These are phyloP conservation scores for Glaucopsyche alexis DNA, from an alignment of 2,888 invertebrate species.

Conservation along the genomic window DNA sequence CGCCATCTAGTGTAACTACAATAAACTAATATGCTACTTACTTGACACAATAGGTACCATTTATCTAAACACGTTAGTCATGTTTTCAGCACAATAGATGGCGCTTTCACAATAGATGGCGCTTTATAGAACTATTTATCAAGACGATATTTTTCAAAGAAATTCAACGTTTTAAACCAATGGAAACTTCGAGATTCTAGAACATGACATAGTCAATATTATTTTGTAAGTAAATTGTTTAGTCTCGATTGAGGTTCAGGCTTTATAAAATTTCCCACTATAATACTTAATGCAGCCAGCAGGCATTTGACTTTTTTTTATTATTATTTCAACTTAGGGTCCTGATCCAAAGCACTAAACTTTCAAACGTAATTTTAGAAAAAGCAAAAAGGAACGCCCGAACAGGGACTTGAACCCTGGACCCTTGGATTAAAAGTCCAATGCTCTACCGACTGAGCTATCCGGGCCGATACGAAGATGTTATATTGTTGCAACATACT, in stretches of 20 bases:
- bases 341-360: conserved; percentile 11
- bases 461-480: conserved; percentile 56
- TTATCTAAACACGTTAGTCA: not conserved
- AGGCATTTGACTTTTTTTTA: no score
- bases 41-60: not conserved
- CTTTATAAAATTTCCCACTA: no score
- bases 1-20: conserved; percentile 2
- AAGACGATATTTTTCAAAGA: not conserved
- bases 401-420: conserved; percentile 81
- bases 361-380: no score
- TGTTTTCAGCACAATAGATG: not conserved
- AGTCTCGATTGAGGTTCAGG: no score
- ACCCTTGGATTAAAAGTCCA: conserved; percentile 81
- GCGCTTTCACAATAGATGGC: not conserved
- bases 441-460: conserved; percentile 82
- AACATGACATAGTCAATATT: not conserved
- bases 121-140: no score
- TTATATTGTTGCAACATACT: conserved; percentile 40
- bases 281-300: no score
- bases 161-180: not conserved
- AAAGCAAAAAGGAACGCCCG: conserved; percentile 58
- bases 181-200: not conserved
- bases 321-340: conserved; percentile 9
- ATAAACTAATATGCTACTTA: not conserved
- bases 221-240: no score